Base-by-base conservation (phyloP, 2,113 vertebrate species). In the Petromus typicus region DNA sequence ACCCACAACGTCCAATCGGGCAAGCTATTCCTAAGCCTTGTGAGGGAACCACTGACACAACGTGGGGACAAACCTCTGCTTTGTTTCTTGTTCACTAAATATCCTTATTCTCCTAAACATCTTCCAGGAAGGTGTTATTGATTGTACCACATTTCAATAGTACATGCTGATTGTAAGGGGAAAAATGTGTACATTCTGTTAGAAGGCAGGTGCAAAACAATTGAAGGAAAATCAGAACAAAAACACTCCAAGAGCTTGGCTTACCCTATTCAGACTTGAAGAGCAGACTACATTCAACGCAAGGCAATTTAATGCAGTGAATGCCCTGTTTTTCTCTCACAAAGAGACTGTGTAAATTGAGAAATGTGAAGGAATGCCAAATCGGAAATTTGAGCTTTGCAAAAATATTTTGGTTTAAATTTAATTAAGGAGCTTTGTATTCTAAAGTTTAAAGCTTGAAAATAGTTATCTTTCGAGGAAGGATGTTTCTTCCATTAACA, bases 351-450 rank as follows among this genome's bases (percentile, higher is more conserved):
- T 95, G 96, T 96, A 95, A 97, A 95, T 79, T 78, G 97, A 97
- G 97, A 95, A 97, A 86, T 78, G 93, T 16, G 64, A 81, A 94
- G 91, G 94, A 94, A 96, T 93, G 96, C 96, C 96, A 95, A 30
- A 93, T 89, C 5, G 9, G 96, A 96, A 97, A 98, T 87, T 91
- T 82, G 96, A 97, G 97, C 97, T 94, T 93, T 81, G 71, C 88
- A 83, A 91, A 97, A 96, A 96, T 95, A 96, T 93, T 97, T 97
- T 91, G 94, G 96, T 95, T 95, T 91, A 91, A 84, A 92, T 97
- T 96, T 96, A 95, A 97, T 96, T 97, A 97, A 97, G 87, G 91
- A 95, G 96, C 84, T 96, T 95, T 97, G 86, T 96, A 57, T 61
- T 97, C 79, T 93, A 51, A 93, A 96, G 95, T 86, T 90, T 66